A percentile compares a stretch with the other conserved stretches of the same genome.
Conservation (phyloP, 2,113 vertebrate genomes). For the Cavia aperea region DNA sequence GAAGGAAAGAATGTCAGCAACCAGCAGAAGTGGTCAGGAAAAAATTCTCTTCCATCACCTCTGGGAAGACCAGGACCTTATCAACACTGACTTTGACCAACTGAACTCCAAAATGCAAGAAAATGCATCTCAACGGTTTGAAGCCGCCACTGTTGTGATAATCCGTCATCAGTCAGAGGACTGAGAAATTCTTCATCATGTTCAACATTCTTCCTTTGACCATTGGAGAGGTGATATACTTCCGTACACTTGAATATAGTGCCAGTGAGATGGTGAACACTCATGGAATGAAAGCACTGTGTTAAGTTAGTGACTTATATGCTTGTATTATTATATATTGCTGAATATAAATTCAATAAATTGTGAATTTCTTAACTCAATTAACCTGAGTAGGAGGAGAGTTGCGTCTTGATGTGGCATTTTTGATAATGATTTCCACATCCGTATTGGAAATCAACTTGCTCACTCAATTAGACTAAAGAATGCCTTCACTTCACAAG, state of each 20-base stretch:
- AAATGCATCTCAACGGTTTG: background rate
- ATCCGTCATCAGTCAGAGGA: background rate
- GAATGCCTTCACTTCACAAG: rapidly evolving
- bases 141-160: background rate
- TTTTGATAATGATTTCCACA: background rate
- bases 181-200: background rate
- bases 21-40: background rate
- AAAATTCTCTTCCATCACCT: too few species aligned
- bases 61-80: background rate
- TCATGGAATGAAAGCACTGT: background rate
- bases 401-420: background rate
- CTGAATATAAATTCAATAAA: background rate
- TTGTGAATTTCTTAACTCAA: background rate
- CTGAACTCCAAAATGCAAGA: background rate
- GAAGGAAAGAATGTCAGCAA: rapidly evolving
- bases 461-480: background rate
- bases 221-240: background rate
- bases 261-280: background rate
- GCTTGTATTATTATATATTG: background rate
- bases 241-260: background rate
- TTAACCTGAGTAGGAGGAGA: background rate
- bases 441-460: background rate
- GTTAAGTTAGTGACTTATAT: background rate
- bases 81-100: background rate
- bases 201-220: background rate